Conservation (phyloP, 2,888 invertebrate genomes). For the Leptodirus hochenwartii region DNA sequence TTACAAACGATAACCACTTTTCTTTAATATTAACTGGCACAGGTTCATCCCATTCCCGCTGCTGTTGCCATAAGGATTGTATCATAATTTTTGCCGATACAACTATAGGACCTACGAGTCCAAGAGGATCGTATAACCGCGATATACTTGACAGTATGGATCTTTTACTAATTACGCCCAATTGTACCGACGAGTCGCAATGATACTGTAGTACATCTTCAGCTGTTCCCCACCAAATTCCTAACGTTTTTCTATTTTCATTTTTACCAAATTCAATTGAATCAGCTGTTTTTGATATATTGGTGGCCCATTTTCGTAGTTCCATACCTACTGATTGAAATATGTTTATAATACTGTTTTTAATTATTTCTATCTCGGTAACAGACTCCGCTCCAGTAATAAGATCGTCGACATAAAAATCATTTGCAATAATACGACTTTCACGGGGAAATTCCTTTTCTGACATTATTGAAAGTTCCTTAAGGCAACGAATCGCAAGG, state of each 20-base stretch:
- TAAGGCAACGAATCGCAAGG: conserved; percentile 4
- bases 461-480: background rate
- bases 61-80: conserved; percentile 6
- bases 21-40: background rate
- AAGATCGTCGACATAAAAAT: too few relatives aligned
- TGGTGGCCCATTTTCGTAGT: too few relatives aligned
- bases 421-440: background rate
- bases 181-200: too few relatives aligned
- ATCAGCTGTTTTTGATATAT: too few relatives aligned
- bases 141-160: conserved; percentile 5
- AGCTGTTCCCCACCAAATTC: too few relatives aligned
- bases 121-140: conserved; percentile 5
- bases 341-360: too few relatives aligned
- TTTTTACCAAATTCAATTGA: too few relatives aligned
- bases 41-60: conserved; percentile 5
- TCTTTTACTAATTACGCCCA: conserved; percentile 6
- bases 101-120: conserved; percentile 5
- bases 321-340: too few relatives aligned
- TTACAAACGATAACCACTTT: conserved; percentile 5
- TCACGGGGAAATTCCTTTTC: background rate
- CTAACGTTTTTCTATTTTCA: too few relatives aligned
- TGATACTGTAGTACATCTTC: too few relatives aligned
- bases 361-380: too few relatives aligned
- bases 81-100: conserved; percentile 6
- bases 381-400: too few relatives aligned